Base-by-base conservation (phyloP, 2,888 invertebrate species). In the Mechanitis mazaeus region DNA sequence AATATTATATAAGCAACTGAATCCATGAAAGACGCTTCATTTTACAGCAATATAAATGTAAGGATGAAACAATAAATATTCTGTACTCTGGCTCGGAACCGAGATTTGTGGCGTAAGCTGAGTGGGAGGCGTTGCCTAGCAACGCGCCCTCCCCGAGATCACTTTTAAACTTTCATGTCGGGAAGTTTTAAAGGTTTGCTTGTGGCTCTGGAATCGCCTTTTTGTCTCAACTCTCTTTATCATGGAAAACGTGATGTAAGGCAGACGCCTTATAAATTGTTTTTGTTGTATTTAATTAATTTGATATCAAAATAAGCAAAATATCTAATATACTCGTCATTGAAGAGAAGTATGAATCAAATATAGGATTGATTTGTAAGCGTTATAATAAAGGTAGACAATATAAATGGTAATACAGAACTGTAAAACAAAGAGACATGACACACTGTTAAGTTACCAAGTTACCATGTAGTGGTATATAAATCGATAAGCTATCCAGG, bases 111-210 rank as follows among this genome's bases (percentile, higher is more conserved):
- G 84, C 77, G 82, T 75, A 74, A 80, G 81, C 79, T 75, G 81
- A 81, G 77, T 74, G 84, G 82, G 82, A 72, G 83, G 81, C 79
- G 85, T 87, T 84, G 85, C 87, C 75, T 77, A 72, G 87, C 87
- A 86, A 87, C 88, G 75, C 68, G 73, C 71, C 67, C 65, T 73
- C 76, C 72, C 75, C 74, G 78, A 78, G 83, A 87, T 87, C 88
- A 88, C 89, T 90, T 90, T 90, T 90, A 89, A 90, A 90, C 89
- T 90, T 90, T 89, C 87, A 89, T 88, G 87, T 86, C 84, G 85
- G 81, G 84, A 89, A 89, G 84, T 89, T 89, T 87, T 88, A 84
- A 87, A 87, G 87, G 85, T 86, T 87, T 85, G 81, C 86, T 84
- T 83, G 87, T 80, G 86, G 87, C 83, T 84, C 83, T 83, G 76